phyloP scores from a whole-genome alignment of 2,888 invertebrate species.

The Pteria penguin region DNA sequence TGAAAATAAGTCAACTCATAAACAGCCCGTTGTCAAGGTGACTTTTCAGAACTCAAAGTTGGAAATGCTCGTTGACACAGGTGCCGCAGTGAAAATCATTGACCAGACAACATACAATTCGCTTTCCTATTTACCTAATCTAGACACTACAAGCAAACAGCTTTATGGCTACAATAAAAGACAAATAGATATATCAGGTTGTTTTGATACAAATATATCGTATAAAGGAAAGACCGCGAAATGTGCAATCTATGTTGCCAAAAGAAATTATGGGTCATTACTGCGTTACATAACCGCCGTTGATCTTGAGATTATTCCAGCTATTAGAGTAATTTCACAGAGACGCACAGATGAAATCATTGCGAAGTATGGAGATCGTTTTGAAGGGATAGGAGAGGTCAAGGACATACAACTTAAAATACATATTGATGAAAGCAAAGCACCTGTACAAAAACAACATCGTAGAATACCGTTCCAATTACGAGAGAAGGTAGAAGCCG shows the following conservation, averaged over 20 bases:
- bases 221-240: neutral
- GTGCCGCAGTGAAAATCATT: constrained; percentile 4
- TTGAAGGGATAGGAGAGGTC: constrained; percentile 41
- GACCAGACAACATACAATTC: neutral
- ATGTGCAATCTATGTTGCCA: neutral
- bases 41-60: neutral
- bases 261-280: constrained; percentile 8
- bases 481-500: constrained; percentile 49
- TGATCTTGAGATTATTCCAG: constrained; percentile 20
- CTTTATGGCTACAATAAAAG: constrained; percentile 12
- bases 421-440: constrained; percentile 43
- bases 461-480: constrained; percentile 57
- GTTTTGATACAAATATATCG: neutral
- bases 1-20: neutral
- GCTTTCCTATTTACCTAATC: neutral
- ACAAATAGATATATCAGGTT: neutral
- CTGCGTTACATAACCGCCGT: constrained; percentile 23
- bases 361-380: constrained; percentile 12
- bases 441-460: constrained; percentile 43
- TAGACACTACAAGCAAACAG: neutral
- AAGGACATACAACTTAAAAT: constrained; percentile 43
- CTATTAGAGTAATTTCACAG: constrained; percentile 8
- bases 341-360: constrained; percentile 1
- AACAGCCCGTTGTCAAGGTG: neutral
- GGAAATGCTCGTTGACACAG: constrained; percentile 7